Evolutionary conservation across 2,797 vertebrate species (phyloP).

Genomic region (Molossus alvarezi): DNA sequence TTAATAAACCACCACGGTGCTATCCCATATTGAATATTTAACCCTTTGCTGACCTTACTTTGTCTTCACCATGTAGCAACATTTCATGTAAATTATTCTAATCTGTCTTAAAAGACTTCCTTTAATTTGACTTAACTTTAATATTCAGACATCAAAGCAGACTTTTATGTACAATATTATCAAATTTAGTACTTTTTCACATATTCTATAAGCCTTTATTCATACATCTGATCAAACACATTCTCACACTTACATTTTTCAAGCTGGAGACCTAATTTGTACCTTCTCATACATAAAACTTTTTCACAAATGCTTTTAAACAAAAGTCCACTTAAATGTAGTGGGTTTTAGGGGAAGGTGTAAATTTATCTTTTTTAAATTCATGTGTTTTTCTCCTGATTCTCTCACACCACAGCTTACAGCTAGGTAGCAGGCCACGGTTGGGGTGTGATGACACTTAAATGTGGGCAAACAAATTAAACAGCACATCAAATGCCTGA

Average conservation of each 20-base stretch:
- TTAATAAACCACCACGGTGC: neutral
- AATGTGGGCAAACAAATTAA: neutral
- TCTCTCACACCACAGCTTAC: neutral
- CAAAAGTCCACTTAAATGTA: neutral
- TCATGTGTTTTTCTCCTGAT: neutral
- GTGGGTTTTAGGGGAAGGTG: neutral
- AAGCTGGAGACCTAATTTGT: neutral
- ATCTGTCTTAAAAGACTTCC: neutral
- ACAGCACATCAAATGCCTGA: neutral
- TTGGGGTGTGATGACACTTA: neutral
- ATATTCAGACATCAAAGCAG: neutral
- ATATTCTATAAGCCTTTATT: neutral
- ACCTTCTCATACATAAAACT: neutral
- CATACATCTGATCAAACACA: neutral
- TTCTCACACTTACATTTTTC: neutral
- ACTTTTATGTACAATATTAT: neutral
- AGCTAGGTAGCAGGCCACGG: neutral
- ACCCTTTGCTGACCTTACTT: neutral
- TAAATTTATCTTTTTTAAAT: neutral
- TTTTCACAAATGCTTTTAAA: constrained; percentile 19
- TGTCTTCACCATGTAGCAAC: neutral
- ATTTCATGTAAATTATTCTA: neutral
- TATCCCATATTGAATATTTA: neutral
- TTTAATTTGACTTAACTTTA: neutral
- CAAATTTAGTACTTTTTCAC: neutral